Conservation (phyloP, 2,888 invertebrate species). For the Coecobrya sp. region DNA sequence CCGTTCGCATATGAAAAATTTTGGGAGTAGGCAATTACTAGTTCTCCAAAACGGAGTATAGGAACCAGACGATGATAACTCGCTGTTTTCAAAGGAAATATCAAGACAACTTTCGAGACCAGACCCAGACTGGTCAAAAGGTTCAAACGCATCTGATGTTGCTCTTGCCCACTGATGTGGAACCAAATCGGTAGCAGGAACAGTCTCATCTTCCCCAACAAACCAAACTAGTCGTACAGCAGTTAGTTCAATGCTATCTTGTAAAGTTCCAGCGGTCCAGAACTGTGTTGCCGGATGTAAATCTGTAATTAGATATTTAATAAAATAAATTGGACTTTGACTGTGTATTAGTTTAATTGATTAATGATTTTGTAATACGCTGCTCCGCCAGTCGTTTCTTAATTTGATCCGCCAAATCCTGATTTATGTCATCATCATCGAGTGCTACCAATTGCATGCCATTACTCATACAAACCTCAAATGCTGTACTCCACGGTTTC, state of each 20-base stretch:
- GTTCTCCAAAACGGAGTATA: conserved; percentile 56
- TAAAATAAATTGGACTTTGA: neutral
- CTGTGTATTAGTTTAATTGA: neutral
- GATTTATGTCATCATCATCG: neutral
- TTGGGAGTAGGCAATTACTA: conserved; percentile 44
- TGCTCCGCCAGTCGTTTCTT: conserved; percentile 33
- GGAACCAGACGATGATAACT: neutral
- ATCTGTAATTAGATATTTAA: conserved; percentile 12
- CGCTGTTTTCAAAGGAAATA: conserved; percentile 61
- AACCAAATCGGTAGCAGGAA: neutral
- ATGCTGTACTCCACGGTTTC: conserved; percentile 38
- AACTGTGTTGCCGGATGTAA: conserved; percentile 64
- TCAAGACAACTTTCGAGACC: conserved; percentile 47
- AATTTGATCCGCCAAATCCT: conserved; percentile 10
- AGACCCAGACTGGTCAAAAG: conserved; percentile 52
- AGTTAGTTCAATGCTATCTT: neutral
- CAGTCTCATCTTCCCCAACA: neutral
- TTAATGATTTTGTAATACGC: conserved; percentile 6
- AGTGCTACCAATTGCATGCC: conserved; percentile 22
- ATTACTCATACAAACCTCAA: neutral
- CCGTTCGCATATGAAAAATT: conserved; percentile 62
- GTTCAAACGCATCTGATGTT: neutral
- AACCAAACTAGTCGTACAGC: neutral
- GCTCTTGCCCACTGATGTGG: conserved; percentile 61
- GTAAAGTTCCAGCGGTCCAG: conserved; percentile 54